Conservation (phyloP, 1,140 invertebrate species). For the Bombus cullumanus region DNA sequence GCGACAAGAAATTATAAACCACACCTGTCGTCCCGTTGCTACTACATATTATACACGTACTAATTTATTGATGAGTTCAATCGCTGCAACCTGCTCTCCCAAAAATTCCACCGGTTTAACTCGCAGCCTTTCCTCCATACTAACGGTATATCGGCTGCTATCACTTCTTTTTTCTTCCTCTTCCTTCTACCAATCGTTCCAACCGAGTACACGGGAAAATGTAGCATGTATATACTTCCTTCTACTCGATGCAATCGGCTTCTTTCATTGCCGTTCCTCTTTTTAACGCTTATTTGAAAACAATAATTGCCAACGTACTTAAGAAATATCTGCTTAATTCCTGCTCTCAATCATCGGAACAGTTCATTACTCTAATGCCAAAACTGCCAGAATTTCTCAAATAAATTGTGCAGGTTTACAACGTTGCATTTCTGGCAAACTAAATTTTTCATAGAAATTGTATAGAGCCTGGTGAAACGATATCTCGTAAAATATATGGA, state of each 20-base stretch:
- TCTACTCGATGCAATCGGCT: conserved; percentile 22
- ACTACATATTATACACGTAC: not conserved
- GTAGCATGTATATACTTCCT: conserved; percentile 40
- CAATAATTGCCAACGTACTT: not conserved
- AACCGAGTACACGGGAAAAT: conserved; percentile 45
- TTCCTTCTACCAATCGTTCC: conserved; percentile 52
- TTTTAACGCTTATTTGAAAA: not conserved
- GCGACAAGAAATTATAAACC: not conserved
- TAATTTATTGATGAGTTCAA: conserved; percentile 7
- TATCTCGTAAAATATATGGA: too few species aligned
- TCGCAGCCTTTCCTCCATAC: conserved; percentile 38
- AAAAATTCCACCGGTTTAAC: conserved; percentile 68
- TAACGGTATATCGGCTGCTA: conserved; percentile 62
- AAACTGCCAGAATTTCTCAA: too few species aligned
- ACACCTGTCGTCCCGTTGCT: too few species aligned
- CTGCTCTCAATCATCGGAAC: not conserved
- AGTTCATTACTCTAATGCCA: not conserved
- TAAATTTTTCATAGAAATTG: too few species aligned
- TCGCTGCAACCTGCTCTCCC: conserved; percentile 30
- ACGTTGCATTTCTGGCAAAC: too few species aligned
- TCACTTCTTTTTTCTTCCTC: conserved; percentile 16
- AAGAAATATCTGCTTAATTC: not conserved
- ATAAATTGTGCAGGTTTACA: too few species aligned
- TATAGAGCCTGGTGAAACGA: too few species aligned
- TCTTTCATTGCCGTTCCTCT: conserved; percentile 30